Evolutionary conservation across 23 tunicate genomes (phyloP).

Genomic region (Phallusia fumigata): DNA sequence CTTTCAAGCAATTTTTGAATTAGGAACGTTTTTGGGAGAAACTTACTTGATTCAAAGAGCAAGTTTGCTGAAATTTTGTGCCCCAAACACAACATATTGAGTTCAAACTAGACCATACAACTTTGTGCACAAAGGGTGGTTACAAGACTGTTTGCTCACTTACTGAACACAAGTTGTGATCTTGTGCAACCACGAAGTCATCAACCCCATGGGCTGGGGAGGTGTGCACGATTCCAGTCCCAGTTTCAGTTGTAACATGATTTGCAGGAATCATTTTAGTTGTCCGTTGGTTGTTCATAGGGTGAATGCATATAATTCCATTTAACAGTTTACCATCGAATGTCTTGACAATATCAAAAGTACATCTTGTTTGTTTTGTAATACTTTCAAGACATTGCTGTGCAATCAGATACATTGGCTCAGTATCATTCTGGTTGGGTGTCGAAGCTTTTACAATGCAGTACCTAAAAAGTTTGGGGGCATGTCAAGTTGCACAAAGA

Average conservation of each 20-base stretch:
- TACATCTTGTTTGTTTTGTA: neutral
- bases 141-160: neutral
- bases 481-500: too few species aligned
- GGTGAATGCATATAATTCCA: slow-evolving; percentile 44
- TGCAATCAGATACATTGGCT: slow-evolving; percentile 3
- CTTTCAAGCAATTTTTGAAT: too few species aligned
- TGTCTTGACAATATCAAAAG: slow-evolving; percentile 30
- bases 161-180: slow-evolving; percentile 44
- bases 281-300: slow-evolving; percentile 36
- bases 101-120: too few species aligned
- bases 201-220: slow-evolving; percentile 91
- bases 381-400: slow-evolving; percentile 2
- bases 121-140: neutral
- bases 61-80: too few species aligned
- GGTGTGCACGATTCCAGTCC: slow-evolving; percentile 84
- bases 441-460: slow-evolving; percentile 5
- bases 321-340: slow-evolving; percentile 25
- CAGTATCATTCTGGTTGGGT: neutral
- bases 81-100: too few species aligned
- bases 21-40: too few species aligned
- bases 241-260: slow-evolving; percentile 68
- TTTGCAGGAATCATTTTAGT: slow-evolving; percentile 21
- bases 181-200: slow-evolving; percentile 58
- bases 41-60: too few species aligned
- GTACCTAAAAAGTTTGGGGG: slow-evolving; percentile 28